Evolutionary conservation across 2,888 invertebrate genomes (phyloP), one percentile per base, ranked within the genome.

Genomic region (Heliconius aoede): DNA sequence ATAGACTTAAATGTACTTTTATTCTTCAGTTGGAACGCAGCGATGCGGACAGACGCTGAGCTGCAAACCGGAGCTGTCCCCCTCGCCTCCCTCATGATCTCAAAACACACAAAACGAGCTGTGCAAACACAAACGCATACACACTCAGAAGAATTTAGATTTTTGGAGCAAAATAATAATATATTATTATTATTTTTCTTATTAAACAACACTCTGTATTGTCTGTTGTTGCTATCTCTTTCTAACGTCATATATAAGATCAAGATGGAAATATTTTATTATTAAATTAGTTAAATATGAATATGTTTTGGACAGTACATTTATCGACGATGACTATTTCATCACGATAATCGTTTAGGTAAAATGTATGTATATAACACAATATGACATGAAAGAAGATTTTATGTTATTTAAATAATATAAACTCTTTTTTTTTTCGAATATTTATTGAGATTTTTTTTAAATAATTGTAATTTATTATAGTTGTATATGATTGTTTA

Each of bases 101-200:
- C 64, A 36, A 64, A 32, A 64, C 24, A 64, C 32, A 64, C 11
- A 28, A 51, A 28, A 21, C 21, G n/a, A n/a, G 11, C n/a, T n/a
- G 21, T 21, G 4, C 9, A 30, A 13, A n/a, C 68, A 28, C 5
- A 36, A 13, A n/a, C 15, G 51, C 46, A 18, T 7, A 55, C 15
- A 51, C 68, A 51, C 18, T 18, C 40, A 67, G 21, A 51, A 21
- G n/a, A n/a, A 15, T 36, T n/a, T 51, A 68, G 30, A 32, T 18
- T 55, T n/a, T 55, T 55, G 55, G 51, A n/a, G 32, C 13, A 24
- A 69, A 69, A 69, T 69, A 69, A 51, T 69, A 69, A 69, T 69
- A 69, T 69, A 69, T 69, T 69, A 69, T 69, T 69, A 69, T 69
- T 69, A 69, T 69, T 68, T 69, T 55, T 36, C 36, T 5, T 36